phyloP scores from a whole-genome alignment of 1,140 invertebrate species.

The Drosophila pseudoananassae region DNA sequence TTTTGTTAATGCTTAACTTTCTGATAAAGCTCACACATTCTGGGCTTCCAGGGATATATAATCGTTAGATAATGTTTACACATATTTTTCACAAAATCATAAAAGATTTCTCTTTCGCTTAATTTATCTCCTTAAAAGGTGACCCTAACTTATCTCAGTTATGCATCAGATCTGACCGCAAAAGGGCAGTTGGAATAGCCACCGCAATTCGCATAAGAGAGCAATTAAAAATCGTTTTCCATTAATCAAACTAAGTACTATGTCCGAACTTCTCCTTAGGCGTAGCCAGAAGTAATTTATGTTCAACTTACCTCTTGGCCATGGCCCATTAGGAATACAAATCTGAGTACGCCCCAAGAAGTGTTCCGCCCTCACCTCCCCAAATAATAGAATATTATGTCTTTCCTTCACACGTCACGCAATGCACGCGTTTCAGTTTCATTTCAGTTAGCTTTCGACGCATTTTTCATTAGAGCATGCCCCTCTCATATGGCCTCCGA shows the following conservation, averaged over 20 bases:
- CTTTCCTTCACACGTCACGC: slow-evolving; percentile 41
- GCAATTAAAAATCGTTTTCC: slow-evolving; percentile 19
- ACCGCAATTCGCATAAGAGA: background rate
- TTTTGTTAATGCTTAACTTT: slow-evolving; percentile 55
- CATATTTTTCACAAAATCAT: background rate
- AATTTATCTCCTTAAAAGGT: background rate
- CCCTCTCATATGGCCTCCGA: slow-evolving; percentile 32
- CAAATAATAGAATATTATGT: slow-evolving; percentile 36
- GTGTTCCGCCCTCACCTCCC: slow-evolving; percentile 16
- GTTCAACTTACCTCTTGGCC: slow-evolving; percentile 17
- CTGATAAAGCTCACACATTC: slow-evolving; percentile 60
- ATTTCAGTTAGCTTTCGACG: slow-evolving; percentile 51
- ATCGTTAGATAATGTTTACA: slow-evolving; percentile 1
- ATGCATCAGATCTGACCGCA: background rate
- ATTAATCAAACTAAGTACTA: slow-evolving; percentile 17
- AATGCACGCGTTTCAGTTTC: slow-evolving; percentile 35
- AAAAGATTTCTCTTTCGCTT: background rate
- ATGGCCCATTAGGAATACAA: slow-evolving; percentile 48
- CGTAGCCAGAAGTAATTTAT: slow-evolving; percentile 30
- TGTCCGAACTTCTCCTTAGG: background rate
- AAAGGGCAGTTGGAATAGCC: background rate
- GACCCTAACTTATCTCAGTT: background rate
- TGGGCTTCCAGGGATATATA: slow-evolving; percentile 3
- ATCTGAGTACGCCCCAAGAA: slow-evolving; percentile 24
- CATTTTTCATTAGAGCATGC: slow-evolving; percentile 54